Evolutionary conservation across 2,113 vertebrate genomes (phyloP).

Genomic region (Uria lomvia): DNA sequence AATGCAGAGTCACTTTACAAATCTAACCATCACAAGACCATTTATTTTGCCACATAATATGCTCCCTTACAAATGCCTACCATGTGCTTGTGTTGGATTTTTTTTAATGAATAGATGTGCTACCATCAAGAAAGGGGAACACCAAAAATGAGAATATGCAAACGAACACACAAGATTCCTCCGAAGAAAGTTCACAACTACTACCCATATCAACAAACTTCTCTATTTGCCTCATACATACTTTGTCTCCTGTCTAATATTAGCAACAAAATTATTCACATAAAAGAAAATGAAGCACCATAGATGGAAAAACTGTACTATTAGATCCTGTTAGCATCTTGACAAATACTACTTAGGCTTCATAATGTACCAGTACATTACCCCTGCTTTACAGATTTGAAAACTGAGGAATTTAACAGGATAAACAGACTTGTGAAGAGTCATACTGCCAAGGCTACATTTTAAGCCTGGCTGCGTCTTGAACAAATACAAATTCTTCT

Average conservation of each 20-base stretch:
- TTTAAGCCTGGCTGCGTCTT: background rate
- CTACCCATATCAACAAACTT: background rate
- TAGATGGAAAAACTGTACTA: background rate
- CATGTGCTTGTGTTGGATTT: background rate
- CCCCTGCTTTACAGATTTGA: background rate
- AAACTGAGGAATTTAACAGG: background rate
- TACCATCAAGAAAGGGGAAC: background rate
- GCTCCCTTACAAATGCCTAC: background rate
- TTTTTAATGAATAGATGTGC: background rate
- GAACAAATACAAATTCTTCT: background rate
- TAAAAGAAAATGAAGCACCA: background rate
- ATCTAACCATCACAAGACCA: background rate
- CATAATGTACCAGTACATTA: background rate
- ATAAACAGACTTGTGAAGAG: background rate
- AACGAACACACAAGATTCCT: background rate
- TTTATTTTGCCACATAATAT: background rate
- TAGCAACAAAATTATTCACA: background rate
- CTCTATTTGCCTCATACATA: background rate
- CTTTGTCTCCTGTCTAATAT: background rate
- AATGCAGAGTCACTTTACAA: slow-evolving; percentile 27
- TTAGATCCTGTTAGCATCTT: background rate
- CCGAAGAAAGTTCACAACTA: background rate
- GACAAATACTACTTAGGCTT: background rate
- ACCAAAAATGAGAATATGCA: background rate
- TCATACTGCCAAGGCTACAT: background rate